Percentiles rank a stretch among this genome's conserved stretches.
phyloP scores from a whole-genome alignment of 2,113 vertebrate genomes.

The Carettochelys insculpta region DNA sequence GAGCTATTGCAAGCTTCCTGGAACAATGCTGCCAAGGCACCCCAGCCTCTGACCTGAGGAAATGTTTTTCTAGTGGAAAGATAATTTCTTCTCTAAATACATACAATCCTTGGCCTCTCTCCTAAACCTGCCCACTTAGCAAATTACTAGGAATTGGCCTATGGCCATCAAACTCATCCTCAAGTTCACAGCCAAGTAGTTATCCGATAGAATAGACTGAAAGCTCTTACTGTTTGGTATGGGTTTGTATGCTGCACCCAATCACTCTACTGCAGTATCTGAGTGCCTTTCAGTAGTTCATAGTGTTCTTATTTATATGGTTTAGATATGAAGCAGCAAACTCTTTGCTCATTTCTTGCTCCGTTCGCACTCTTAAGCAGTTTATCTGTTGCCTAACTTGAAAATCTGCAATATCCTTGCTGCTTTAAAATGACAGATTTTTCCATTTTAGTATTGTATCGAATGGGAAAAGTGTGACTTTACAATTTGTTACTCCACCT shows the following conservation, averaged over 20 bases:
- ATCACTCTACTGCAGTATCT: not conserved
- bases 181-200: not conserved
- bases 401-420: not conserved
- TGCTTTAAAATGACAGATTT: not conserved
- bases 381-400: not conserved
- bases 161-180: rapidly evolving
- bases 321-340: rapidly evolving
- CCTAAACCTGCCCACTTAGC: not conserved
- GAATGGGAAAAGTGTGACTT: not conserved
- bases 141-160: not conserved
- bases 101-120: rapidly evolving
- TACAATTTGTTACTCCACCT: not conserved
- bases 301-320: not conserved
- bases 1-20: not conserved
- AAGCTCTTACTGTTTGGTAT: too few relatives aligned
- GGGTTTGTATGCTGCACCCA: not conserved
- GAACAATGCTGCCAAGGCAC: rapidly evolving
- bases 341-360: not conserved
- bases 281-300: not conserved
- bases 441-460: not conserved
- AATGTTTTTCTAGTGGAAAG: not conserved
- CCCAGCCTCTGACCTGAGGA: rapidly evolving
- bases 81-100: not conserved
- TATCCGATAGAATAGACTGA: rapidly evolving
- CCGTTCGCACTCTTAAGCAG: not conserved